Base-by-base conservation (phyloP, 2,797 vertebrate species). In the Psittacula echo region DNA sequence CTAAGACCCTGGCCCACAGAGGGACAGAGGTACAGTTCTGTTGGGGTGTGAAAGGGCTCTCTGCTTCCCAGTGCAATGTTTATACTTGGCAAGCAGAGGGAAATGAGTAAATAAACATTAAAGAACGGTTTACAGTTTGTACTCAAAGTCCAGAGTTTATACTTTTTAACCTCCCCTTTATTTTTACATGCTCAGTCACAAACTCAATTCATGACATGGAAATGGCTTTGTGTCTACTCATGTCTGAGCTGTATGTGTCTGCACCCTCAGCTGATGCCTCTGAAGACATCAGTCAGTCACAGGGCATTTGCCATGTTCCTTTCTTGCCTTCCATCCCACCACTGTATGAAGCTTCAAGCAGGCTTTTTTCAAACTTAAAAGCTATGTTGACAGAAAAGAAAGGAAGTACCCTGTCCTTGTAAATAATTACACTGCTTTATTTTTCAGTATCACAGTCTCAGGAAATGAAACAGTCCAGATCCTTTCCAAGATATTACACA, bases 341-440 rank as follows among this genome's bases (percentile, higher is more conserved):
- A 18, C 39, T 34, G 24, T 2, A 81, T 20, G 34, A 56, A 83
- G 50, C 47, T 93, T 76, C 44, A 76, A 74, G 41, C 8, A 71
- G 27, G 18, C 10, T 70, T 74, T 64, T 24, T 50, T 15, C 29
- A 87, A 71, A 64, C 5, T 9, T 34, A 50, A 75, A 80, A 89
- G 50, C 34, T 26, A 13, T 1, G 3, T 39, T 75, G 85, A 65
- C 32, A 51, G 53, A 61, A 88, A 50, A 62, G 8, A 56, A n/a
- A 70, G 77, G n/a, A 50, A 70, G 37, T 74, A 90, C 71, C 50
- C 83, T 84, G 88, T 18, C 47, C 50, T 83, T 89, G 77, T 56
- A 93, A 94, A 92, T 85, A 93, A 95, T 83, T 75, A 81, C 85
- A 91, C 30, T 41, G 64, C 50, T 97, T 97, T 96, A 95, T 97